Conservation (phyloP, 37 sponge, comb jelly and placozoan genomes). For the Petrosia ficiformis region DNA sequence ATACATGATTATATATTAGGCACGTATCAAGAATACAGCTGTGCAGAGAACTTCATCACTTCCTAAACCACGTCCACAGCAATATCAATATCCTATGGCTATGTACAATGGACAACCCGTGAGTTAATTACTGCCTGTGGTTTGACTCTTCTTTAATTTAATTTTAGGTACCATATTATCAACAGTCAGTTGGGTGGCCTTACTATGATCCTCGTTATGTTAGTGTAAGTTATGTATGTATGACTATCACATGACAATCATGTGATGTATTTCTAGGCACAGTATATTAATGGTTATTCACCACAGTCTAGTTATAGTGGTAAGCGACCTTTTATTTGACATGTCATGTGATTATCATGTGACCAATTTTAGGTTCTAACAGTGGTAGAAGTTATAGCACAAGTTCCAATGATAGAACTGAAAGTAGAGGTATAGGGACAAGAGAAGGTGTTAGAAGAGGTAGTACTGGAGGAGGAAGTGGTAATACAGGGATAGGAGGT, state of each 20-base stretch:
- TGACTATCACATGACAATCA: too few species aligned
- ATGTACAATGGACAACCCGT: conserved; percentile 28
- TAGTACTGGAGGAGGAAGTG: neutral
- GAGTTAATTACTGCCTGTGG: neutral
- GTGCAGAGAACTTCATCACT: conserved; percentile 48
- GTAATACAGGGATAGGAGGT: neutral
- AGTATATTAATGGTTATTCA: conserved; percentile 20
- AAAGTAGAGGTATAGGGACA: too few species aligned
- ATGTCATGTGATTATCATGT: neutral
- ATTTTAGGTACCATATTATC: conserved; percentile 33
- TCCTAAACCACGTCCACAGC: conserved; percentile 28
- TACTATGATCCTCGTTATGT: conserved; percentile 3
- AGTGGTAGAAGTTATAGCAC: conserved; percentile 8
- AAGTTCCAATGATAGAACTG: too few species aligned
- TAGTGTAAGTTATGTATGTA: too few species aligned
- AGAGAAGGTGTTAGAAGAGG: too few species aligned
- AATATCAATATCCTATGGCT: conserved; percentile 23
- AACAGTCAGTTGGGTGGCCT: conserved; percentile 16
- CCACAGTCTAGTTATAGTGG: conserved; percentile 19
- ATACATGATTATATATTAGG: too few species aligned
- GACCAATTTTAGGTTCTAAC: neutral
- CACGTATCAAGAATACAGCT: conserved; percentile 67
- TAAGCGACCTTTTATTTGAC: neutral
- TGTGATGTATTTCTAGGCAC: neutral
- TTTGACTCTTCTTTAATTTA: neutral